Conservation (phyloP, 1,140 invertebrate species). For the Brachionus koreanus region DNA sequence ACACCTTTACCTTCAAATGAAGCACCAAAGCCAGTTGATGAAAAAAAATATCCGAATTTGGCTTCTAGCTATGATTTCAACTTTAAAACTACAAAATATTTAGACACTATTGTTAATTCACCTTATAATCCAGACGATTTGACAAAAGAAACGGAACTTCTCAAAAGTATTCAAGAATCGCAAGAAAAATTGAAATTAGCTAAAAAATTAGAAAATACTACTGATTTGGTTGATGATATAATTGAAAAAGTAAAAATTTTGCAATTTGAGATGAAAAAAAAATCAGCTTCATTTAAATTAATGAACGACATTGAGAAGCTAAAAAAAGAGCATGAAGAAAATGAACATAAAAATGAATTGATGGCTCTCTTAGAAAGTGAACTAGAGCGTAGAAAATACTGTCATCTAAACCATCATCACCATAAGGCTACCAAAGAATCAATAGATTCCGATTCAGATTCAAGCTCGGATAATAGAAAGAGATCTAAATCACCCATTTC, state of each 20-base stretch:
- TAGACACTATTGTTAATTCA: slow-evolving; percentile 12
- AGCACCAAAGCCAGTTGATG: not conserved
- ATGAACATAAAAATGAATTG: not conserved
- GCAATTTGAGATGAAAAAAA: slow-evolving; percentile 38
- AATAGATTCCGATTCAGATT: not conserved
- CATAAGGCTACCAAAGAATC: not conserved
- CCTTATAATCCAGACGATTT: not conserved
- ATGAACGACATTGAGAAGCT: not conserved
- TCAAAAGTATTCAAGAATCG: slow-evolving; percentile 17
- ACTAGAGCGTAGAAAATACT: not conserved
- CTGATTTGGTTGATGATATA: slow-evolving; percentile 25
- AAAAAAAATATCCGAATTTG: not conserved
- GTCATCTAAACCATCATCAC: not conserved
- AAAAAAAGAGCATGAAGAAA: slow-evolving; percentile 18
- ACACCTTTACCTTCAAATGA: not conserved
- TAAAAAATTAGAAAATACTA: slow-evolving; percentile 30
- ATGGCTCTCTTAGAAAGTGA: not conserved
- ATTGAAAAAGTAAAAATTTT: slow-evolving; percentile 34
- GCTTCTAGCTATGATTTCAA: not conserved
- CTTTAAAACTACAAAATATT: not conserved
- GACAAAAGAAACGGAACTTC: not conserved
- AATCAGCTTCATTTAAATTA: slow-evolving; percentile 8
- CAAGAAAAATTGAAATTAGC: slow-evolving; percentile 10
- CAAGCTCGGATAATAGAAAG: not conserved
- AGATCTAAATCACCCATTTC: not conserved